Percentiles rank a stretch among this genome's conserved stretches.
Evolutionary conservation across 2,113 vertebrate species (phyloP).

Genomic region (Cyprinodon variegatus): DNA sequence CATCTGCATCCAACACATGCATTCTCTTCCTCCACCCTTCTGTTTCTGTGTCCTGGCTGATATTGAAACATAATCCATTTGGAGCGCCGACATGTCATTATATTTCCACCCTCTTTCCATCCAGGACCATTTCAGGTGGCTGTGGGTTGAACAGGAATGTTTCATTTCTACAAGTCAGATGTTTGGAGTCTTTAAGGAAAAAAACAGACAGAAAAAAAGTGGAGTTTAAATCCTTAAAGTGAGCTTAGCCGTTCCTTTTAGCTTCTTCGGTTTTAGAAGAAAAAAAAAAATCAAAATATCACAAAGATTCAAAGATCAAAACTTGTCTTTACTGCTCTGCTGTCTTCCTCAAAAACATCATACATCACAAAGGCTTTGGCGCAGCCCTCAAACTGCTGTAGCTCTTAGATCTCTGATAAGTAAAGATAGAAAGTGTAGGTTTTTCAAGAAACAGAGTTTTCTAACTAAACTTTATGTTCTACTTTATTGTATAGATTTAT

Average conservation of each 20-base stretch:
- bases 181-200: conserved; percentile 17
- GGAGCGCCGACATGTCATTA: conserved; percentile 80
- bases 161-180: conserved; percentile 64
- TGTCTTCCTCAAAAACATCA: conserved; percentile 34
- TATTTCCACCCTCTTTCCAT: conserved; percentile 59
- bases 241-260: conserved; percentile 12
- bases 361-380: conserved; percentile 7
- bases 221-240: conserved; percentile 39
- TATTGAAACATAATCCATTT: conserved; percentile 85
- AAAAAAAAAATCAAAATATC: conserved; percentile 10
- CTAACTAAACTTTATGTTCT: conserved; percentile 1
- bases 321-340: conserved; percentile 16
- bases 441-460: conserved; percentile 25
- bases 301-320: conserved; percentile 46
- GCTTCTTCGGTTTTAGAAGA: conserved; percentile 23
- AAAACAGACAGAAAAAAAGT: conserved; percentile 2
- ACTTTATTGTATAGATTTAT: conserved; percentile 7
- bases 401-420: conserved; percentile 14
- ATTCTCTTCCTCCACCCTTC: conserved; percentile 52
- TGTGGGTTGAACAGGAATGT: conserved; percentile 55
- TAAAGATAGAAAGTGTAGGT: conserved; percentile 16
- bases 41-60: conserved; percentile 72
- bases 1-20: conserved; percentile 77
- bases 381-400: conserved; percentile 22
- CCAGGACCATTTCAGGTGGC: conserved; percentile 66